Percentiles rank a stretch among this genome's conserved stretches.
Conservation (phyloP, 1,140 invertebrate species). For the Neelides sp. region DNA sequence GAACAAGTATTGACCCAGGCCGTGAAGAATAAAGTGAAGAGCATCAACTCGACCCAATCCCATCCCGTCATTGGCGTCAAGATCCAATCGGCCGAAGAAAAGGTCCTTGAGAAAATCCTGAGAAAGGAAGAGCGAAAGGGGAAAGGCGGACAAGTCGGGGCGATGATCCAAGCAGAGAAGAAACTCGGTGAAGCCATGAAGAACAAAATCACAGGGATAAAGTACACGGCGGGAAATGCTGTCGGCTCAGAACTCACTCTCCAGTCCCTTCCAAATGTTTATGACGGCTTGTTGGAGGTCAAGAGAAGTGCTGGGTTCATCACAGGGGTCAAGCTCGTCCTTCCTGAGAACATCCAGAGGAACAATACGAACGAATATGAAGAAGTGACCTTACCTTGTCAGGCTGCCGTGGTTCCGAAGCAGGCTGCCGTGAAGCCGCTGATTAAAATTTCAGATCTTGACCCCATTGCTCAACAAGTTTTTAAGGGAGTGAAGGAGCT, state of each 20-base stretch:
- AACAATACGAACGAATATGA: constrained; percentile 62
- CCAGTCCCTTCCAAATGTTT: constrained; percentile 50
- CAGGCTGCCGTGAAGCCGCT: constrained; percentile 53
- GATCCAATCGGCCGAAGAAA: constrained; percentile 73
- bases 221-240: constrained; percentile 24
- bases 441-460: constrained; percentile 57
- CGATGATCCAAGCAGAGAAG: constrained; percentile 10
- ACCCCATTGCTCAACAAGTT: constrained; percentile 69
- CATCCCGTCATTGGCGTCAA: constrained; percentile 27
- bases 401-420: constrained; percentile 40
- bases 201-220: constrained; percentile 43
- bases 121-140: constrained; percentile 78
- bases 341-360: constrained; percentile 62
- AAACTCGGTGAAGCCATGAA: constrained; percentile 19
- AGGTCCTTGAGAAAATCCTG: constrained; percentile 61
- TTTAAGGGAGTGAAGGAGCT: constrained; percentile 75
- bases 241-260: background rate
- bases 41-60: constrained; percentile 14
- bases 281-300: constrained; percentile 56
- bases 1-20: constrained; percentile 19
- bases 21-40: constrained; percentile 18
- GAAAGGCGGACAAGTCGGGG: constrained; percentile 47
- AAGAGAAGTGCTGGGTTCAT: constrained; percentile 60
- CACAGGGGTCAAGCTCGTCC: constrained; percentile 58
- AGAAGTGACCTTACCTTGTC: constrained; percentile 75